Conservation (phyloP, 1,140 invertebrate species). For the Copidosoma floridanum region DNA sequence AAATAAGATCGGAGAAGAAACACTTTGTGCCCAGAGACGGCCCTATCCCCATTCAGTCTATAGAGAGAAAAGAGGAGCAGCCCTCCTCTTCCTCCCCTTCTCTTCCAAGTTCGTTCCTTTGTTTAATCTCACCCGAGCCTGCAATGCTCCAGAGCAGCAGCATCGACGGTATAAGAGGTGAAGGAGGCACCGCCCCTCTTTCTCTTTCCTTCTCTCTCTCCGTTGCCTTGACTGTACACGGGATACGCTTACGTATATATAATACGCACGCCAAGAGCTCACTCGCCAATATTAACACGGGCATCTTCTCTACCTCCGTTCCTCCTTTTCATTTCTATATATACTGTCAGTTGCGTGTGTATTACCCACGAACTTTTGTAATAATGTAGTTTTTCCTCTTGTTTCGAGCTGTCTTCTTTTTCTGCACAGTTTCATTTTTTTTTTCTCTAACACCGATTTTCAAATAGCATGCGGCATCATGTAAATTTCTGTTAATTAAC, state of each 20-base stretch:
- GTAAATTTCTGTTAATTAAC: no score
- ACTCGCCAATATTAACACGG: not conserved
- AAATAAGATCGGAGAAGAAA: constrained; percentile 9
- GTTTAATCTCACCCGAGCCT: constrained; percentile 44
- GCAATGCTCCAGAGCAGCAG: constrained; percentile 1
- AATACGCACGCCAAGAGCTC: no score
- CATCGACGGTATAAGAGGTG: no score
- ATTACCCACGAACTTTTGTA: constrained; percentile 48
- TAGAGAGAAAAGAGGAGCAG: constrained; percentile 26
- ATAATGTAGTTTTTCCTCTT: constrained; percentile 50
- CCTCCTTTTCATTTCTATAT: constrained; percentile 25
- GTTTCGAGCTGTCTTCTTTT: not conserved
- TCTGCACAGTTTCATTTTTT: not conserved
- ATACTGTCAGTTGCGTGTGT: no score
- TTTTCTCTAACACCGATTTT: not conserved
- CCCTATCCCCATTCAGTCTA: constrained; percentile 31
- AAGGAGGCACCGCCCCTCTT: constrained; percentile 5
- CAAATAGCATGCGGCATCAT: no score
- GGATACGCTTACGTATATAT: no score
- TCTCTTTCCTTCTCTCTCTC: no score
- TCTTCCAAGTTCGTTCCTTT: constrained; percentile 33
- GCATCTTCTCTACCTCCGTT: not conserved
- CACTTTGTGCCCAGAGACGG: constrained; percentile 4
- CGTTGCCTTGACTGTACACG: no score
- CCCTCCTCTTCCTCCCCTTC: not conserved